Evolutionary conservation across 1,140 invertebrate species (phyloP).

Genomic region (Nylanderia fulva): DNA sequence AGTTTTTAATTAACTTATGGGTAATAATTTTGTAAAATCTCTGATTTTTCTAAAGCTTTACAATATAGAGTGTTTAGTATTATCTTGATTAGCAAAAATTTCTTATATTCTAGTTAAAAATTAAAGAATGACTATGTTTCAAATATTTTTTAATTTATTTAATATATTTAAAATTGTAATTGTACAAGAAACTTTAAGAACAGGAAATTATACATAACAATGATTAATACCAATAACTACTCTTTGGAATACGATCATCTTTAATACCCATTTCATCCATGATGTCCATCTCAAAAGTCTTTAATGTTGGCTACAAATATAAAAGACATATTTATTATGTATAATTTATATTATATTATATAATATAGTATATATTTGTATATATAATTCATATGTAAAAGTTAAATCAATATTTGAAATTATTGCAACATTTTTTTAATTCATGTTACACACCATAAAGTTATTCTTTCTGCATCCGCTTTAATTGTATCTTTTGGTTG

Average conservation of each 20-base stretch:
- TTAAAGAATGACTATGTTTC: background rate
- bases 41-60: too few relatives aligned
- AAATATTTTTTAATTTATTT: constrained; percentile 14
- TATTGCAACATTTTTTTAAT: background rate
- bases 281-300: constrained; percentile 99
- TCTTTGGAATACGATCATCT: constrained; percentile 92
- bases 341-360: too few relatives aligned
- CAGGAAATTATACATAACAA: constrained; percentile 29
- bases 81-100: too few relatives aligned
- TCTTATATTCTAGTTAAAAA: background rate
- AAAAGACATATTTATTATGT: constrained; percentile 15
- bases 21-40: too few relatives aligned
- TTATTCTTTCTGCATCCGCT: constrained; percentile 89
- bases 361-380: too few relatives aligned
- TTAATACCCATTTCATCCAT: constrained; percentile 96
- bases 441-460: constrained; percentile 81
- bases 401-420: too few relatives aligned
- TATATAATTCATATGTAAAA: too few relatives aligned
- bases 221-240: constrained; percentile 95
- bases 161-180: constrained; percentile 29
- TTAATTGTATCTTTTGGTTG: constrained; percentile 92
- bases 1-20: too few relatives aligned
- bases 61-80: too few relatives aligned
- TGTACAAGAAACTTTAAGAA: constrained; percentile 47
- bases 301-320: constrained; percentile 93